Base-by-base conservation (phyloP, 2,888 invertebrate genomes). In the Acheta domesticus region DNA sequence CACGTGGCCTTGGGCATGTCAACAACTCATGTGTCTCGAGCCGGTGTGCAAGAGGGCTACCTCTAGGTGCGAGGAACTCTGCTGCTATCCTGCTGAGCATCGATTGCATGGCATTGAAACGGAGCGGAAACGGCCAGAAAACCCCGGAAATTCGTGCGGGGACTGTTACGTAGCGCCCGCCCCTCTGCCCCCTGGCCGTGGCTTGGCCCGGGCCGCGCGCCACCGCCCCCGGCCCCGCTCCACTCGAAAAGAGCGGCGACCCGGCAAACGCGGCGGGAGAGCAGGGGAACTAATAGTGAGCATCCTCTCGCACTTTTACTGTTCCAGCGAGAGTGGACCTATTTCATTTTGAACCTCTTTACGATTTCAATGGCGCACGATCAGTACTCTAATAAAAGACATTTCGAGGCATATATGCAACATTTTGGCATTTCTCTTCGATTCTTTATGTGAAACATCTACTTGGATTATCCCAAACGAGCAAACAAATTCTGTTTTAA, bases 61-160 rank as follows among this genome's bases (percentile, higher is more conserved):
- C 62, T 12, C 19, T 14, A 62, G 19, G 23, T 36, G 76, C 76
- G 48, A 50, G 49, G 20, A 49, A 36, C 36, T 36, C 36, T 36
- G 36, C 75, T 21, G 75, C 50, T 80, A 80, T 80, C 79, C 76
- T 62, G n/a, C 20, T 74, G 76, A 21, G 78, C 80, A 81, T 79
- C 79, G 74, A 78, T 73, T 36, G 74, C 49, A 62, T 79, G 81
- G 81, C 81, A 81, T 81, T 81, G 81, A 81, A 81, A 78, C 78
- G 78, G 20, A 77, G 78, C 62, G 81, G 81, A 81, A 79, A 78
- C 76, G 21, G 48, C n/a, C 16, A 79, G 77, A 78, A 79, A 81
- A 79, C 77, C 81, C 79, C 79, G 81, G 81, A 81, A 81, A 78
- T 78, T 76, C 79, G 73, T 76, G 76, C 76, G n/a, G 62, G 36